Percentiles rank a stretch among this genome's conserved stretches.
Evolutionary conservation across 2,113 vertebrate genomes (phyloP).

Genomic region (Vimba vimba): DNA sequence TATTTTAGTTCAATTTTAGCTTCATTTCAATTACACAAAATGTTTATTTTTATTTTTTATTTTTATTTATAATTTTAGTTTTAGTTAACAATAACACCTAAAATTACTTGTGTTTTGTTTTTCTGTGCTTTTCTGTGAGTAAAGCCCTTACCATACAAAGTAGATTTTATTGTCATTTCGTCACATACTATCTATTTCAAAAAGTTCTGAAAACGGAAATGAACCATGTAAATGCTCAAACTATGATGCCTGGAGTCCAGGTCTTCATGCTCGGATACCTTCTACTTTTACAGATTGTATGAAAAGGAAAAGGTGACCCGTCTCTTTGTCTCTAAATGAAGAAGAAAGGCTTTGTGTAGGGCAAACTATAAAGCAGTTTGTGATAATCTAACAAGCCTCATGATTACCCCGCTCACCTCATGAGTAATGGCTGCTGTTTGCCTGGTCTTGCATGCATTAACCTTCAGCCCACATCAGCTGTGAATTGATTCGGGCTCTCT

Average conservation of each 20-base stretch:
- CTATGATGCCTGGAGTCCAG: neutral
- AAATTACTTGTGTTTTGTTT: neutral
- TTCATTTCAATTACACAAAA: no score
- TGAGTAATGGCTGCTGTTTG: slow-evolving; percentile 42
- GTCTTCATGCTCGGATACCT: neutral
- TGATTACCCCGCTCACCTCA: neutral
- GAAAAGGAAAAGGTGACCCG: slow-evolving; percentile 3
- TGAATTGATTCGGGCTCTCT: slow-evolving; percentile 64
- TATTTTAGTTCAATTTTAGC: no score
- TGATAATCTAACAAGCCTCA: slow-evolving; percentile 10
- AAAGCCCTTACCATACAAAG: no score
- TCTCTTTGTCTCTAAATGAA: slow-evolving; percentile 1
- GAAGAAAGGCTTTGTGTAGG: neutral
- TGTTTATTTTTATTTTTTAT: no score
- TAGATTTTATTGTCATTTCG: no score
- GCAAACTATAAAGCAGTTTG: slow-evolving; percentile 3
- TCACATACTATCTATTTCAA: no score
- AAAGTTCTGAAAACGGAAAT: neutral
- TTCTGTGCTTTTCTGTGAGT: neutral
- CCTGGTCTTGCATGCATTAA: slow-evolving; percentile 64
- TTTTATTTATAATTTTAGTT: no score
- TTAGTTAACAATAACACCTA: no score
- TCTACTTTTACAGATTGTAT: neutral
- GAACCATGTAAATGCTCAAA: neutral
- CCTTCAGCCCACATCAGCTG: slow-evolving; percentile 67